Evolutionary conservation across 37 sponge, comb jelly and placozoan genomes (phyloP).

Genomic region (Crambe crambe): DNA sequence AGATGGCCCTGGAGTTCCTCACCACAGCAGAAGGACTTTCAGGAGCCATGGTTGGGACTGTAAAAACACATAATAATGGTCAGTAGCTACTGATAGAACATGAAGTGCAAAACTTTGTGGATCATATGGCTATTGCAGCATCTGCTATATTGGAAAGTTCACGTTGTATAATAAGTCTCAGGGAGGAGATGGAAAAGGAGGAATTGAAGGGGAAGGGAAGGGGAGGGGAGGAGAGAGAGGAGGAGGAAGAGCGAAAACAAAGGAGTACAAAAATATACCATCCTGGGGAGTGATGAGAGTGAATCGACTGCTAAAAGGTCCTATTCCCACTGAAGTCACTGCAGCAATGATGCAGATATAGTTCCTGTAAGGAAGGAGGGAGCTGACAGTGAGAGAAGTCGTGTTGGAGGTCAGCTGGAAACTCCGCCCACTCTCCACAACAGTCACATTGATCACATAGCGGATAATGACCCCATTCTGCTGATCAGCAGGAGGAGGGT

Average conservation of each 20-base stretch:
- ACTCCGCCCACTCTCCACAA: background rate
- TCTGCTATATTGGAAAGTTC: too few relatives aligned
- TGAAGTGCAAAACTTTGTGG: too few relatives aligned
- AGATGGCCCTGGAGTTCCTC: constrained; percentile 29
- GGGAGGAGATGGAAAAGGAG: too few relatives aligned
- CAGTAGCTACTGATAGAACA: background rate
- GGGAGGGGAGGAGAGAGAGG: too few relatives aligned
- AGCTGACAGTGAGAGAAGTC: background rate
- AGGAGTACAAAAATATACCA: constrained; percentile 9
- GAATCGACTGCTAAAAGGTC: constrained; percentile 22
- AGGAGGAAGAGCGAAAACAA: too few relatives aligned
- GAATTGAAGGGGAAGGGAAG: too few relatives aligned
- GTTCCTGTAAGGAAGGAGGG: constrained; percentile 41
- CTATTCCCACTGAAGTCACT: constrained; percentile 9
- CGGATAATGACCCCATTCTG: background rate
- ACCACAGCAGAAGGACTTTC: constrained; percentile 4
- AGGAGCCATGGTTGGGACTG: constrained; percentile 8
- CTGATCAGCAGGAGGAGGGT: background rate
- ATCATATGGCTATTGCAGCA: too few relatives aligned
- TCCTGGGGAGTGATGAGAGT: constrained; percentile 26
- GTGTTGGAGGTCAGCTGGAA: background rate
- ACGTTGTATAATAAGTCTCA: too few relatives aligned
- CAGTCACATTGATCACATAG: background rate
- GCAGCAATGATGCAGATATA: constrained; percentile 46
- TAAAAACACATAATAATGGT: background rate